These are phyloP conservation scores for Pseudomugil tenellus DNA, from an alignment of 2,797 vertebrate genomes.

Conservation along the genomic window DNA sequence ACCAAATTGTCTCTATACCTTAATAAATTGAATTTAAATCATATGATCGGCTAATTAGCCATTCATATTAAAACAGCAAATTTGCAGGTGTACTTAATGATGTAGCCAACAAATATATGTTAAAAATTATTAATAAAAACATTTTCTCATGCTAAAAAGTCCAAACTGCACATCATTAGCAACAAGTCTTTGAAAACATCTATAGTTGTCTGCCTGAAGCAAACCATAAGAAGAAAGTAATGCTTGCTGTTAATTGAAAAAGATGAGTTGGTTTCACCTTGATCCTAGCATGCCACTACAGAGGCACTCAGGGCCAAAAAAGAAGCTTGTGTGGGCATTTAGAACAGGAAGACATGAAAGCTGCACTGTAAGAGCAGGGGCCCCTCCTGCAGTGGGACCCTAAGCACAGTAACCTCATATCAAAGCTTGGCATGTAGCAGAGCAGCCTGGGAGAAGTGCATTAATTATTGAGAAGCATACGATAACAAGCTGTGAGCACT, in stretches of 20 bases:
- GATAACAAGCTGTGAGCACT: slow-evolving; percentile 79
- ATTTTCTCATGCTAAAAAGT: background rate
- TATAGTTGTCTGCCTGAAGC: slow-evolving; percentile 45
- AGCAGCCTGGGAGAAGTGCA: slow-evolving; percentile 77
- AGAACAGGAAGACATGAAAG: slow-evolving; percentile 83
- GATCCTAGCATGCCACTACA: slow-evolving; percentile 32
- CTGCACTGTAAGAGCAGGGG: slow-evolving; percentile 53
- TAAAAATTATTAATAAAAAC: background rate
- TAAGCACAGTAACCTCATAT: slow-evolving; percentile 82
- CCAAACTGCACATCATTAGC: background rate
- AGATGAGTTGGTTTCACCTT: slow-evolving; percentile 31
- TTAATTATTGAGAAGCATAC: slow-evolving; percentile 83
- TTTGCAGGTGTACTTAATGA: background rate
- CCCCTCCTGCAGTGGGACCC: slow-evolving; percentile 75
- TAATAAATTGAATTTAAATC: background rate
- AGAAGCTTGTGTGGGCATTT: slow-evolving; percentile 42
- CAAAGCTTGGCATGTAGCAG: slow-evolving; percentile 79
- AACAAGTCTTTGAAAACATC: slow-evolving; percentile 33
- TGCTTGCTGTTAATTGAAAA: slow-evolving; percentile 51
- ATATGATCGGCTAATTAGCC: background rate
- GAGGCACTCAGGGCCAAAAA: slow-evolving; percentile 48
- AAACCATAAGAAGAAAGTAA: slow-evolving; percentile 26
- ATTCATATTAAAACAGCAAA: background rate
- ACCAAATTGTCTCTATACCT: too few species aligned
- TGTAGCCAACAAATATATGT: too few species aligned